Base-by-base conservation (phyloP, 2,888 invertebrate genomes). In the Cheilosia pagana region DNA sequence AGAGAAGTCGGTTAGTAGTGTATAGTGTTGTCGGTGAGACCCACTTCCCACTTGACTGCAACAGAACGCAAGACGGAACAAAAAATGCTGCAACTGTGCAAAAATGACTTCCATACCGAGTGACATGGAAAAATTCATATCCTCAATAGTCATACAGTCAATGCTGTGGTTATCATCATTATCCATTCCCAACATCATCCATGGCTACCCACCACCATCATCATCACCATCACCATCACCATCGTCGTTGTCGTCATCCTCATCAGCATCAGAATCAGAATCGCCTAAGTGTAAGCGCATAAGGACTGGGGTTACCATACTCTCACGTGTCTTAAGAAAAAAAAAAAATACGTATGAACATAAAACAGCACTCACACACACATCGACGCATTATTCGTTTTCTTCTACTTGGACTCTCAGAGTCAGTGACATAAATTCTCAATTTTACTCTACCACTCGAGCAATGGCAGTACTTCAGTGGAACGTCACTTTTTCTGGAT, bases 1-100 rank as follows among this genome's bases (percentile, higher is more conserved):
- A 63, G 21, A 83, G 52, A 83, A 77, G 41, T 72, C 60, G 78
- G 72, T 74, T 78, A 78, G 43, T 78, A 50, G 67, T 68, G 52
- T 39, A 57, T 43, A 45, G 35, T 12, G 35, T 35, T 68, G 21
- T 39, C 45, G 68, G 52, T 55, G 45, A 63, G 62, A 78, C 74
- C 53, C 77, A 77, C 53, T 65, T 71, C 65, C 63, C 43, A 74
- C 39, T 55, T 72, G 55, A 72, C 45, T 45, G 8, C 6, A 31
- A 25, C 62, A 23, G 35, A 23, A 52, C 35, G 4, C 6, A 43
- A 45, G n/a, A 23, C n/a, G 16, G 23, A 55, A n/a, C 35, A 50
- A 50, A 63, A 63, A 57, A 23, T 35, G 6, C n/a, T 35, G 50
- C 39, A 23, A 53, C 8, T 43, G 31, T 57, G 57, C 45, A 45